These are phyloP conservation scores for Aldabrachelys gigantea DNA, from an alignment of 2,113 vertebrate genomes.

Conservation along the genomic window DNA sequence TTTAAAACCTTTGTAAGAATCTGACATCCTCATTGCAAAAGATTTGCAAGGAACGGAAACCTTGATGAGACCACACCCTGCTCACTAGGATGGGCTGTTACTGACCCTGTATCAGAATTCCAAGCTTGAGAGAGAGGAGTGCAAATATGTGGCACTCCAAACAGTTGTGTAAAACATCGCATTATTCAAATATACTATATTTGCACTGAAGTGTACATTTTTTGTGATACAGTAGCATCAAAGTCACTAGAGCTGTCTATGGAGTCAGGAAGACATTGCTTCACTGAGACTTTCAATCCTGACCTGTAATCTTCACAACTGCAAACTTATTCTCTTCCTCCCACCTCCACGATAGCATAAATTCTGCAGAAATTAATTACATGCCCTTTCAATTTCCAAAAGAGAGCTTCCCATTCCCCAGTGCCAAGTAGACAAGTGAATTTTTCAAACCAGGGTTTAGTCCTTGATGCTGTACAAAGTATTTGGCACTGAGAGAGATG, in stretches of 20 bases:
- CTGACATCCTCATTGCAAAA: not conserved
- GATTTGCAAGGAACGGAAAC: not conserved
- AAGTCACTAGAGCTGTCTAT: constrained; percentile 18
- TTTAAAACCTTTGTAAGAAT: not conserved
- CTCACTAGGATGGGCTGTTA: not conserved
- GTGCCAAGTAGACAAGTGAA: constrained; percentile 67
- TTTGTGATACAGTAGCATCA: not conserved
- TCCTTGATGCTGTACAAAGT: constrained; percentile 59
- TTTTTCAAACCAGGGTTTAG: constrained; percentile 64
- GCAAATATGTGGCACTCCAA: not conserved
- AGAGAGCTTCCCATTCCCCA: constrained; percentile 43
- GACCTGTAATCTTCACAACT: constrained; percentile 70
- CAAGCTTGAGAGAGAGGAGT: not conserved
- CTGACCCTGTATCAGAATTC: not conserved
- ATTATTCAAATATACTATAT: not conserved
- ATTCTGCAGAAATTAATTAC: constrained; percentile 72
- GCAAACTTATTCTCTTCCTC: constrained; percentile 59
- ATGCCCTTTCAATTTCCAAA: constrained; percentile 62
- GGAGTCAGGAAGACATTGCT: not conserved
- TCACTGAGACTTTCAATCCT: constrained; percentile 65
- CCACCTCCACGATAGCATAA: not conserved
- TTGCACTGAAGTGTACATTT: not conserved
- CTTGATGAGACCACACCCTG: not conserved
- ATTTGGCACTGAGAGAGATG: constrained; percentile 59
- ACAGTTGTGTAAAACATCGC: not conserved